A percentile compares a stretch with the other conserved stretches of the same genome.
Evolutionary conservation across 2,797 vertebrate genomes (phyloP).

Genomic region (Crypturellus tataupa): DNA sequence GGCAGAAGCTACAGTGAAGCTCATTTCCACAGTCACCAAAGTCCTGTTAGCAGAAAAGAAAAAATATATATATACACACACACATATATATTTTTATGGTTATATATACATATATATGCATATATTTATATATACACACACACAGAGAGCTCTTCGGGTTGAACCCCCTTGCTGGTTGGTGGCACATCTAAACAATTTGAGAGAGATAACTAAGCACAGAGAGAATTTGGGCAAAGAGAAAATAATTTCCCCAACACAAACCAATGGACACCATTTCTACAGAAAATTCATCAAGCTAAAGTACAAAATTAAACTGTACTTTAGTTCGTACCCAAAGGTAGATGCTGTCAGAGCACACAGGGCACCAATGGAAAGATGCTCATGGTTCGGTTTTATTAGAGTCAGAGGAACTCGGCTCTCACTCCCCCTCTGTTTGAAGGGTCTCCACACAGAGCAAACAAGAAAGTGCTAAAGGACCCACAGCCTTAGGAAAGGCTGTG

Average conservation of each 20-base stretch:
- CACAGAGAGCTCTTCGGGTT: background rate
- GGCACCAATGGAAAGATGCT: background rate
- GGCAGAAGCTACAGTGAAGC: background rate
- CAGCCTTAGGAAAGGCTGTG: background rate
- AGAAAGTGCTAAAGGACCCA: background rate
- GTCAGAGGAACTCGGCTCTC: background rate
- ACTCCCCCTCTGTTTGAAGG: background rate
- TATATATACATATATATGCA: background rate
- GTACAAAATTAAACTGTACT: background rate
- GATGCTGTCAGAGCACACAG: background rate
- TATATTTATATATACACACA: too few species aligned
- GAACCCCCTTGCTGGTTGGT: background rate
- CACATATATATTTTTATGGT: background rate
- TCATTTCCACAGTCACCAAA: background rate
- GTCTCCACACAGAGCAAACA: background rate
- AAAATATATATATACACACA: too few species aligned
- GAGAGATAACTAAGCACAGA: background rate
- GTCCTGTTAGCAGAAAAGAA: background rate
- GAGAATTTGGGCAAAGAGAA: background rate
- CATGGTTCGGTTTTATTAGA: too few species aligned
- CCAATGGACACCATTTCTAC: background rate
- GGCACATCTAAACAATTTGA: background rate
- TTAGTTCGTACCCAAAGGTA: fast-evolving
- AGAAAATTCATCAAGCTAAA: background rate
- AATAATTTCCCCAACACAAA: background rate